phyloP scores from a whole-genome alignment of 2,797 vertebrate genomes.

The Paedocypris micromegethes region DNA sequence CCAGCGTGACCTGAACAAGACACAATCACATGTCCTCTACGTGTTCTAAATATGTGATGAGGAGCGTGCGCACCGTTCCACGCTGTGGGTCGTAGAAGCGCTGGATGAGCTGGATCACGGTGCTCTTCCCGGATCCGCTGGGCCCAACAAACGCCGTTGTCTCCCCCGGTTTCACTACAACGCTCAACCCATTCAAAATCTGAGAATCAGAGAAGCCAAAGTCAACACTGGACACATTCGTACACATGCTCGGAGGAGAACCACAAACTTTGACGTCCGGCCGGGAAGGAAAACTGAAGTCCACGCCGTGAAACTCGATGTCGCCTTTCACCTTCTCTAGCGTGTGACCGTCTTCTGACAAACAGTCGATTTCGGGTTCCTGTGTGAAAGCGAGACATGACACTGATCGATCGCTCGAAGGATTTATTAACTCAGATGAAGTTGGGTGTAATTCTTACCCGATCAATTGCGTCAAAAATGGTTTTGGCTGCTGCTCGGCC shows the following conservation, averaged over 20 bases:
- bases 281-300: conserved; percentile 87
- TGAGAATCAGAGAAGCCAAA: conserved; percentile 42
- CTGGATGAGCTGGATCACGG: conserved; percentile 71
- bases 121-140: conserved; percentile 75
- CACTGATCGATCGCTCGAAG: conserved; percentile 17
- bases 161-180: conserved; percentile 66
- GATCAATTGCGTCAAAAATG: conserved; percentile 76
- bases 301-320: conserved; percentile 88
- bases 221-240: neutral
- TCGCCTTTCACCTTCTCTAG: conserved; percentile 86
- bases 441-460: conserved; percentile 55
- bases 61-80: conserved; percentile 65
- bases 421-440: conserved; percentile 11
- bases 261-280: conserved; percentile 81
- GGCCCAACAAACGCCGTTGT: conserved; percentile 76
- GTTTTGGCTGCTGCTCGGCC: conserved; percentile 73
- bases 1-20: conserved; percentile 64
- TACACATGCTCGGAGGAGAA: neutral
- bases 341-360: conserved; percentile 89
- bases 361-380: conserved; percentile 86
- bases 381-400: conserved; percentile 50
- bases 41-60: too few relatives aligned
- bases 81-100: conserved; percentile 73
- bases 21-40: neutral
- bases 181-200: conserved; percentile 68